Evolutionary conservation across 2,797 vertebrate species (phyloP).

Genomic region (Pelodytes ibericus): DNA sequence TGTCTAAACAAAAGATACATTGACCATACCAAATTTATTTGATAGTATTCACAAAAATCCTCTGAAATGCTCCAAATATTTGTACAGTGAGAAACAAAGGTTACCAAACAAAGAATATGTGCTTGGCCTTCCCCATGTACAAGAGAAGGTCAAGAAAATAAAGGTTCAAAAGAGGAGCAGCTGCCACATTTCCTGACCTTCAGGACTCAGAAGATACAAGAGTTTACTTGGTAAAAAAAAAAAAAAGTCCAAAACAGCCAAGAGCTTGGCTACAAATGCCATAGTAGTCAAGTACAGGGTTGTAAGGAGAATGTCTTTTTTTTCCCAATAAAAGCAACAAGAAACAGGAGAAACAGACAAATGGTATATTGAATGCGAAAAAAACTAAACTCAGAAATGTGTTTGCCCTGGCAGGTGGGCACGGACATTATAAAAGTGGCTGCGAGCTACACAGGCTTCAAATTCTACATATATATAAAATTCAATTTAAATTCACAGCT

Average conservation of each 20-base stretch:
- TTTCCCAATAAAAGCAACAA: background rate
- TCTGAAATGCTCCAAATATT: constrained; percentile 28
- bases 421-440: background rate
- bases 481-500: constrained; percentile 51
- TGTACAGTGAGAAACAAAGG: constrained; percentile 53
- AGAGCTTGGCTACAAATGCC: background rate
- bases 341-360: background rate
- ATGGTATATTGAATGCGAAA: background rate
- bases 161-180: constrained; percentile 3
- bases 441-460: background rate
- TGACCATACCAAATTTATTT: background rate
- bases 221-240: background rate
- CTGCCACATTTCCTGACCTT: constrained; percentile 30
- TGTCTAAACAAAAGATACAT: background rate
- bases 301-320: background rate
- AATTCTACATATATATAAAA: constrained; percentile 44
- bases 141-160: constrained; percentile 49
- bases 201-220: background rate
- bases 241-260: background rate
- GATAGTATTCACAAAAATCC: constrained; percentile 5
- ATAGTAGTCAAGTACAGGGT: background rate
- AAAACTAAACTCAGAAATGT: constrained; percentile 6
- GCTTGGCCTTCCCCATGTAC: background rate
- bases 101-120: constrained; percentile 23
- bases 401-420: background rate